Base-by-base conservation (phyloP, 2,888 invertebrate genomes). In the Xestia sexstrigata region DNA sequence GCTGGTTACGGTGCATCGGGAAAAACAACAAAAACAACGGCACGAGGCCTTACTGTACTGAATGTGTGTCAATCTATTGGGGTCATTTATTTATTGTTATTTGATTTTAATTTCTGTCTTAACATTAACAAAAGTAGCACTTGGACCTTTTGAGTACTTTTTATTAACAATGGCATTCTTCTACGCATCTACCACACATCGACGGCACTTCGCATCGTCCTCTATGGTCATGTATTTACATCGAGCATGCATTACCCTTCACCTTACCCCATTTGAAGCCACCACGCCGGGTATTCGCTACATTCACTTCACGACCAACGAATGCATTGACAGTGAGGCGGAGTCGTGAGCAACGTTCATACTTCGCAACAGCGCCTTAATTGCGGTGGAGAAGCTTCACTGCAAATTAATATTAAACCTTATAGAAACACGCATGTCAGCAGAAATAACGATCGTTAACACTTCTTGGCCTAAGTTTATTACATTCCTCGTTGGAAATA, bases 281-380 rank as follows among this genome's bases (percentile, higher is more conserved):
- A n/a, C 52, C 47, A 62, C 39, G 20, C 52, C 42, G 63, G 17
- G 45, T 78, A 47, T 74, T 72, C 47, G 62, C 62, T 60, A 81
- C 85, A 72, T 84, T 84, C 81, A 81, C 82, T 81, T 71, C 49
- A 62, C 70, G 55, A 66, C 47, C 13, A n/a, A 30, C 80, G 47
- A 42, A 75, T 49, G 47, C 58, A 69, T 81, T 58, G 58, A 26
- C 68, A 69, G 63, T 23, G 58, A 75, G 55, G 49, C 23, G 20
- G 20, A 35, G 42, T 45, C 66, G 49, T 58, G 17, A 58, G 63
- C 65, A 35, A 63, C 68, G 35, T 30, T 15, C 8, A 74, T 49
- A 79, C 35, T 65, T 26, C 17, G 68, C 58, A 65, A 45, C 30
- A 55, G 39, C 42, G 45, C 39, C n/a, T 55, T 35, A 35, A 35